Evolutionary conservation across 2,113 vertebrate species (phyloP).

Genomic region (Gulo gulo): DNA sequence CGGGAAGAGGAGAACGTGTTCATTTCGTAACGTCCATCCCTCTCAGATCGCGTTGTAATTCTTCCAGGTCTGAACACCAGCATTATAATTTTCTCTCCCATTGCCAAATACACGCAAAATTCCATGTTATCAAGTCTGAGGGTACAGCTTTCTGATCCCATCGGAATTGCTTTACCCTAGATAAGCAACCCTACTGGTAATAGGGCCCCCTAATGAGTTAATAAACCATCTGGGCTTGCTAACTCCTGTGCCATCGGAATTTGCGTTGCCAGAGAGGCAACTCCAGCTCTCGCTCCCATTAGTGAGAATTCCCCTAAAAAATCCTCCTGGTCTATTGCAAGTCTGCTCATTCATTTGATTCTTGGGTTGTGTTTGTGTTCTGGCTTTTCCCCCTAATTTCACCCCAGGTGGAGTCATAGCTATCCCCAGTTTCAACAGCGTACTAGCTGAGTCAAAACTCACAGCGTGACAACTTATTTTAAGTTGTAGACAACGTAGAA

Average conservation of each 20-base stretch:
- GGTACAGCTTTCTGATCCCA: neutral
- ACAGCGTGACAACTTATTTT: neutral
- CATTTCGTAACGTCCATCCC: neutral
- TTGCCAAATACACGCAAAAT: conserved; percentile 7
- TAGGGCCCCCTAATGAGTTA: neutral
- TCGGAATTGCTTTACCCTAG: neutral
- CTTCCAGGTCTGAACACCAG: neutral
- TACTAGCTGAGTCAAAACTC: neutral
- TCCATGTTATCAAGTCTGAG: neutral
- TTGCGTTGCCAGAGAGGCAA: neutral
- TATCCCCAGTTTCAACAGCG: neutral
- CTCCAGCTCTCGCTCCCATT: neutral
- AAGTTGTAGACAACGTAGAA: neutral
- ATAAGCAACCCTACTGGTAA: neutral
- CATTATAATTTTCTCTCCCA: conserved; percentile 20
- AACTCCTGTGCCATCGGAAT: neutral
- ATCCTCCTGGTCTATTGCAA: neutral
- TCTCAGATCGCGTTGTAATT: neutral
- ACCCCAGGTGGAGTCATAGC: neutral
- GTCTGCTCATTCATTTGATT: neutral
- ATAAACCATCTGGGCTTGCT: neutral
- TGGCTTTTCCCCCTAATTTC: neutral
- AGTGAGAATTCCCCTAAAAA: neutral
- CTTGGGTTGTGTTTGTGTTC: neutral
- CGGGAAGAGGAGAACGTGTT: neutral